A percentile compares a stretch with the other conserved stretches of the same genome.
These are phyloP conservation scores for Oreamnos americanus DNA, from an alignment of 2,113 vertebrate genomes.

Conservation along the genomic window DNA sequence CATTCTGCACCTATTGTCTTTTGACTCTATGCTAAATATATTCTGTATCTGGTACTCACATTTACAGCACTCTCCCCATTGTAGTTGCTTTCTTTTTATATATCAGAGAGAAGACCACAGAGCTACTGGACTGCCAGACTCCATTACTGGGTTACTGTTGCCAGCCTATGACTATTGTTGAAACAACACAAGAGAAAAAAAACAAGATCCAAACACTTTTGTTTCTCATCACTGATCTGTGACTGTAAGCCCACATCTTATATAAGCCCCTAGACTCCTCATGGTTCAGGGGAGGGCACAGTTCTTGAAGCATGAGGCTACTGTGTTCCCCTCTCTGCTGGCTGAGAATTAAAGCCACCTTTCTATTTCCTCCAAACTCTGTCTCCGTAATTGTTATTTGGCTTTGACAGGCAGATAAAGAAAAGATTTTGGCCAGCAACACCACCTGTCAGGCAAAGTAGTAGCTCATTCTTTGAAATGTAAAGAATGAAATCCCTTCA, in stretches of 20 bases:
- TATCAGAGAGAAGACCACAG: neutral
- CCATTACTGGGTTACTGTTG: neutral
- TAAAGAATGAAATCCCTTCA: neutral
- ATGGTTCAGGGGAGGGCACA: neutral
- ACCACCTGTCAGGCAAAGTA: neutral
- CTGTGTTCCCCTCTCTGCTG: neutral
- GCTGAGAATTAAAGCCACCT: neutral
- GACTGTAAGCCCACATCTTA: neutral
- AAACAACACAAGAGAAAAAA: neutral
- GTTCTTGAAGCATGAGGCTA: neutral
- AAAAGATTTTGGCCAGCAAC: neutral
- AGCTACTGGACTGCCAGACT: neutral
- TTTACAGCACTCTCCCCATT: neutral
- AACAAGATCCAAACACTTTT: neutral
- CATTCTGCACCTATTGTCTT: neutral
- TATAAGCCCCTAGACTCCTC: neutral
- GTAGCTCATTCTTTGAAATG: neutral
- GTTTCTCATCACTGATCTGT: neutral
- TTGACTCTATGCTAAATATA: neutral
- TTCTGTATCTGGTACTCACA: neutral
- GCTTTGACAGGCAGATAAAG: neutral
- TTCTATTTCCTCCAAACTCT: neutral
- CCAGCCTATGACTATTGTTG: neutral
- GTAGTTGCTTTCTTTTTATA: neutral
- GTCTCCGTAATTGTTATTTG: neutral